Base-by-base conservation (phyloP, 2,797 vertebrate species). In the Diplodus puntazzo region DNA sequence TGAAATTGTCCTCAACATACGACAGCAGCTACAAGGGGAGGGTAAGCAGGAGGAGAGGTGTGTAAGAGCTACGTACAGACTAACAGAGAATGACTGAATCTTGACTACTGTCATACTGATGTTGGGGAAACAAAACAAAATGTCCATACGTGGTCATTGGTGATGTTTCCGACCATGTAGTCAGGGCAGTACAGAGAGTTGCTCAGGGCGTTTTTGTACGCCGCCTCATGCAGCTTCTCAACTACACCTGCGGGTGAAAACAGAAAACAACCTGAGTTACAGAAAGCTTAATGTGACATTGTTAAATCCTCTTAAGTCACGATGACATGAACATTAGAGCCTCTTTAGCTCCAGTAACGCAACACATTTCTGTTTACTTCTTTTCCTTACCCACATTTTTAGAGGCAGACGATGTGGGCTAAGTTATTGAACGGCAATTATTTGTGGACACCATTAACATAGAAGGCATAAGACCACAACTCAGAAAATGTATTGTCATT, bases 121-220 rank as follows among this genome's bases (percentile, higher is more conserved):
- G 2, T 27, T 17, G 11, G 42, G 42, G 10, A 4, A 60, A 66
- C 0, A 50, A 12, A 21, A 42, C 27, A 25, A 14, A 27, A 68
- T 12, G 7, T 53, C 16, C 78, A 43, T 93, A 98, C 98, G 94
- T 97, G 94, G 17, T 97, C 93, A 52, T 95, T 21, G 63, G 96
- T 96, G 79, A 98, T 82, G 75, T 84, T 96, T 60, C 97, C 97
- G 61, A 97, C 69, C 92, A 92, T 94, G 82, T 96, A 95, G 85
- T 96, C 95, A 48, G 98, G 98, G 85, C 97, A 99, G 85, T 97
- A 99, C 62, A 99, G 92, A 11, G 98, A 96, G 89, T 98, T 98
- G 86, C 95, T 94, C 83, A 99, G 92, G 65, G 96, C 81, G 20
- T 96, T 97, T 84, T 96, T 96, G 60, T 98, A 99, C 23, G 97